Conservation (phyloP, 2,113 vertebrate species). For the Rattus norvegicus region GRCr8 NC_086032.1:58870001-58870500, state of each 20-base stretch:
- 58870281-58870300: neutral
- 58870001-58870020: neutral
- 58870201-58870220: neutral
- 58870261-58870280: accelerated
- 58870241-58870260: neutral
- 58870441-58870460: neutral
- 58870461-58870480: neutral
- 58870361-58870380: neutral
- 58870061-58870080: neutral
- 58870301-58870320: neutral
- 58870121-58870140: neutral
- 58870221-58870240: neutral
- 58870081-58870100: neutral
- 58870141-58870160: neutral
- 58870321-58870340: neutral
- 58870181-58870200: neutral
- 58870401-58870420: neutral
- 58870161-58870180: neutral
- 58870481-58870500: neutral
- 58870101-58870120: neutral
- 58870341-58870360: neutral
- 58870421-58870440: neutral
- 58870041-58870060: neutral
- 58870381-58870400: neutral
- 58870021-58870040: neutral